Evolutionary conservation across 2,888 invertebrate species (phyloP), one percentile per base, ranked within the genome.

Genomic region (Pandemis heparana): DNA sequence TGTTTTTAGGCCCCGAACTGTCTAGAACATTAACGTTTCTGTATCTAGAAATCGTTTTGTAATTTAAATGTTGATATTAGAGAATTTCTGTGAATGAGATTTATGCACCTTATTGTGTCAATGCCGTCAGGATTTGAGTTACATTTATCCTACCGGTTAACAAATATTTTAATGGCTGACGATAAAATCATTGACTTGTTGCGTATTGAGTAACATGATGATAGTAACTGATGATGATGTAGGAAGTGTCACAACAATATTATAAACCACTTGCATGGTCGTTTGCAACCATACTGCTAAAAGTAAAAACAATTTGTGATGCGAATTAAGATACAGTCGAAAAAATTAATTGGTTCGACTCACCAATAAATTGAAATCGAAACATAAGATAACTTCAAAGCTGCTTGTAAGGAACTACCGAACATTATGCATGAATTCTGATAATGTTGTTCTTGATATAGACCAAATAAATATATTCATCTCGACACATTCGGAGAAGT

Each of bases 381-480:
- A 18, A 59, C 41, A 23, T 23, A 59, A 59, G 59, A 64, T 65
- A 32, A 68, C 23, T 65, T 69, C 48, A 51, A 71, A 68, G 68
- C 53, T 63, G 10, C 41, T 46, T 63, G 67, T 67, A 41, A 18
- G 60, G 48, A 59, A 71, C 70, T 72, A 62, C 70, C 63, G 68
- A 65, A 70, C 65, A 60, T 61, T 71, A 71, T 71, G 60, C 46
- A 71, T 38, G 43, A 61, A 70, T 75, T 68, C 66, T 41, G 64
- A 75, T 71, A 75, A 75, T 75, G 67, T 64, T 71, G 71, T 68
- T 48, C 61, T 39, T 56, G 46, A 66, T 46, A 63, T 63, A 59
- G 23, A 14, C 51, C 10, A 48, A 4, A 75, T 71, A 68, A 68
- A 75, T 75, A 48, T 48, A 53, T 18, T 61, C 16, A 53, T 60